Conservation (phyloP, 2,888 invertebrate genomes). For the Monopis laevigella region DNA sequence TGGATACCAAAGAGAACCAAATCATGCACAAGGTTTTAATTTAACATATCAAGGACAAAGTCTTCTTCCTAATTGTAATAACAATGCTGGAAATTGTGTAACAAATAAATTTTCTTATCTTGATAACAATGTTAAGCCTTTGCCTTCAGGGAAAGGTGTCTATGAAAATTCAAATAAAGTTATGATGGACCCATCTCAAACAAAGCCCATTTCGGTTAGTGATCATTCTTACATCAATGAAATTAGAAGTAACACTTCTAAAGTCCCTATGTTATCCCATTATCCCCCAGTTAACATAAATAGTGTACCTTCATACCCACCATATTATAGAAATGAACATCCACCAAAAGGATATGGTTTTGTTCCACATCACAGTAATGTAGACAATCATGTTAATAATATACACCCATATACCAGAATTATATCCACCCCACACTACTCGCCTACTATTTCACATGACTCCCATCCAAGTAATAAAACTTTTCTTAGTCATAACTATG, state of each 20-base stretch:
- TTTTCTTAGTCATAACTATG: conserved; percentile 51
- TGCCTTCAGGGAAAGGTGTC: conserved; percentile 38
- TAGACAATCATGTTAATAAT: conserved; percentile 35
- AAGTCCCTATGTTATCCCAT: conserved; percentile 40
- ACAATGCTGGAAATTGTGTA: conserved; percentile 31
- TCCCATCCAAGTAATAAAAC: conserved; percentile 53
- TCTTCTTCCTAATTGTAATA: conserved; percentile 42
- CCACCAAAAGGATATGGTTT: conserved; percentile 42
- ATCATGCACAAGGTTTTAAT: conserved; percentile 36
- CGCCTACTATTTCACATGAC: conserved; percentile 51
- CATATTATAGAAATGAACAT: conserved; percentile 43
- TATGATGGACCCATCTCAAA: conserved; percentile 36
- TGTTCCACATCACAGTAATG: conserved; percentile 36
- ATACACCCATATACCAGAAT: conserved; percentile 34
- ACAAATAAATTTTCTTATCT: conserved; percentile 44
- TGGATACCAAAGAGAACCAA: conserved; percentile 39
- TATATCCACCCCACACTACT: conserved; percentile 44
- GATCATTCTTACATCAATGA: conserved; percentile 48
- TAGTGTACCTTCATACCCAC: conserved; percentile 31
- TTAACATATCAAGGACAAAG: conserved; percentile 41
- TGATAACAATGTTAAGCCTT: conserved; percentile 34
- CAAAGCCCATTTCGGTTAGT: conserved; percentile 35
- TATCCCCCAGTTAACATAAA: conserved; percentile 40
- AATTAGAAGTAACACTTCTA: conserved; percentile 32
- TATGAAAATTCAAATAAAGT: conserved; percentile 42